Base-by-base conservation (phyloP, 2,888 invertebrate genomes). In the Lepeophtheirus nordmannii region DNA sequence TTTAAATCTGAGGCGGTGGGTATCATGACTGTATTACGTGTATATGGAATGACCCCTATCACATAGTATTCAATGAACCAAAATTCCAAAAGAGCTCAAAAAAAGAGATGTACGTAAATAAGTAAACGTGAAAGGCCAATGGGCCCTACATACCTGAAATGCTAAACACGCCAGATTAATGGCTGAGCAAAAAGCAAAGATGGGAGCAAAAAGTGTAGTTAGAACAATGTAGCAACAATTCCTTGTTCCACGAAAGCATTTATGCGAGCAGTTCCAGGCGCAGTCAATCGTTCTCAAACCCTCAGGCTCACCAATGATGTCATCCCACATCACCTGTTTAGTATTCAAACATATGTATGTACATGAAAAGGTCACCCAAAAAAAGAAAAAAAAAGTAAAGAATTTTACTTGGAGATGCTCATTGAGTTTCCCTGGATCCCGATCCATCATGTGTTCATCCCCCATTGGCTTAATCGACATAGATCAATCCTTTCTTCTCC, bases 401-500 rank as follows among this genome's bases (percentile, higher is more conserved):
- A 30, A 17, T 72, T 72, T 68, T 74, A 85, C 86, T 82, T 85
- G 83, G 62, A 86, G 77, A 74, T 85, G 84, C 68, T 81, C 80
- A 72, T 85, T 85, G 68, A 86, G 74, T 68, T 78, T 80, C 71
- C 84, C 83, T 0, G 86, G 86, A 72, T 86, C 85, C 69, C 85
- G 75, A 71, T 85, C 84, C 71, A 84, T 84, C 68, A 85, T 75
- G 63, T 82, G 79, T 60, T 71, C 70, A 56, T 69, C 67, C 9
- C 68, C 67, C 62, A 56, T 62, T 12, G 39, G 39, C 20, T 62
- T 62, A 10, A 62, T 40, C 30, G 62, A 62, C 62, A 62, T 62
- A 7, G 1, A 58, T 5, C 2, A 7, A 7, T 30, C 30, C 30
- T 30, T 7, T 30, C n/a, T n/a, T n/a, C 7, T 30, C 30, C 7